Base-by-base conservation (phyloP, 2,797 vertebrate species). In the Galagoides demidoff region DNA sequence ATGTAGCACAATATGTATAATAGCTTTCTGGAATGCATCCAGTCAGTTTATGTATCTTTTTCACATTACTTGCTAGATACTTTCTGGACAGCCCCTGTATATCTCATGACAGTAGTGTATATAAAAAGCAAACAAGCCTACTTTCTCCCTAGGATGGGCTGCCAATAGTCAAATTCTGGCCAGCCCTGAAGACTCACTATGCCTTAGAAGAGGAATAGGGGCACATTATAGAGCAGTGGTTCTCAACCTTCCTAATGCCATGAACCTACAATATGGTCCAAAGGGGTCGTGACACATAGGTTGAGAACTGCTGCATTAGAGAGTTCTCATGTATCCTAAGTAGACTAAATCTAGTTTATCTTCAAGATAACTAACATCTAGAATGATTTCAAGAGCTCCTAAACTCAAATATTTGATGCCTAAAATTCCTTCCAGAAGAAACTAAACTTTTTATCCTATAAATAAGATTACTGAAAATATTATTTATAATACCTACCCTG, bases 351-450 rank as follows among this genome's bases (percentile, higher is more conserved):
- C 64, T 59, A 81, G 27, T 76, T 87, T 71, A 89, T 37, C 49
- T 87, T 90, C 64, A 89, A 83, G 37, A 71, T 64, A 77, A 76
- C 10, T 71, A 76, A 92, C 34, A 59, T 59, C 68, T 89, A 82
- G 27, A 95, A 74, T 61, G n/a, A 86, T 82, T 78, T 93, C 45
- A 85, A 84, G 39, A 91, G 37, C 27, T 73, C 34, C 68, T 14
- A 25, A 93, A 57, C 25, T 25, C 37, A 71, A 88, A 61, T 52
- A 10, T 79, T 45, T 76, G 34, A 57, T 61, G 52, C 11, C 55
- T 34, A 92, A 27, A 85, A 95, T 94, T 95, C 34, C 57, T 85
- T 76, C 6, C 85, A 79, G 66, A 95, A 70, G 66, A 95, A 93
- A 95, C 71, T 57, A 82, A 89, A 79, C 23, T 70, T 89, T 68